Evolutionary conservation across 1,140 invertebrate species (phyloP).

Genomic region (Drosophila orosa): DNA sequence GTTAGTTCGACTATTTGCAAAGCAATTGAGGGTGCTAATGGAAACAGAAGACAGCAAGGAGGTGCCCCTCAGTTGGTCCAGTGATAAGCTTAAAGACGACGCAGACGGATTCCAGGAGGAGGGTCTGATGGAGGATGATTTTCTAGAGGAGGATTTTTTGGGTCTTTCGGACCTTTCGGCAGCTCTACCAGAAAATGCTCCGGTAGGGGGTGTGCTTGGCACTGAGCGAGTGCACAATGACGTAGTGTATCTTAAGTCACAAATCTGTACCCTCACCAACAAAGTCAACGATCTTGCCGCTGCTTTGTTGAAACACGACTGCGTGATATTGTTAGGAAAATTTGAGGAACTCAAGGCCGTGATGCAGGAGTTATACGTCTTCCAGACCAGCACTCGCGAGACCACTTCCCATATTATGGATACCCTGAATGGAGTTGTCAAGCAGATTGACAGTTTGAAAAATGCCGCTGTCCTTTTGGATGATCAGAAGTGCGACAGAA

Average conservation of each 20-base stretch:
- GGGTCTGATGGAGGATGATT: slow-evolving; percentile 24
- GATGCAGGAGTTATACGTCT: slow-evolving; percentile 48
- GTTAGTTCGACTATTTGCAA: slow-evolving; percentile 43
- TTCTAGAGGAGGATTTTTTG: neutral
- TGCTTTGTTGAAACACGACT: slow-evolving; percentile 64
- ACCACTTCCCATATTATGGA: slow-evolving; percentile 14
- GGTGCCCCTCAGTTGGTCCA: slow-evolving; percentile 61
- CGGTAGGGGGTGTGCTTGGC: slow-evolving; percentile 41
- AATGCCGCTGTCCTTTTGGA: slow-evolving; percentile 55
- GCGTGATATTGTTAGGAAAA: slow-evolving; percentile 41
- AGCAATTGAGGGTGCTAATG: slow-evolving; percentile 52
- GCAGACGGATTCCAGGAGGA: slow-evolving; percentile 17
- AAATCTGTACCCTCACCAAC: slow-evolving; percentile 71
- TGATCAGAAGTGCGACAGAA: slow-evolving; percentile 86
- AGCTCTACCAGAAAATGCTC: slow-evolving; percentile 36
- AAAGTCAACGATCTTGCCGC: slow-evolving; percentile 73
- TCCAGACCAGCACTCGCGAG: slow-evolving; percentile 30
- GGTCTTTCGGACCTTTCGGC: neutral
- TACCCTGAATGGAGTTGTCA: slow-evolving; percentile 10
- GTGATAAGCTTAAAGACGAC: slow-evolving; percentile 15
- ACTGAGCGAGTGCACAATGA: slow-evolving; percentile 63
- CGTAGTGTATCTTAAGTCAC: slow-evolving; percentile 59
- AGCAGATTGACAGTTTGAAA: slow-evolving; percentile 42
- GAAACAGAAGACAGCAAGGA: slow-evolving; percentile 15
- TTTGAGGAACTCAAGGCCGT: slow-evolving; percentile 53